Evolutionary conservation across 2,888 invertebrate species (phyloP), one percentile per base, ranked within the genome.

Genomic region (Parnassius glacialis): DNA sequence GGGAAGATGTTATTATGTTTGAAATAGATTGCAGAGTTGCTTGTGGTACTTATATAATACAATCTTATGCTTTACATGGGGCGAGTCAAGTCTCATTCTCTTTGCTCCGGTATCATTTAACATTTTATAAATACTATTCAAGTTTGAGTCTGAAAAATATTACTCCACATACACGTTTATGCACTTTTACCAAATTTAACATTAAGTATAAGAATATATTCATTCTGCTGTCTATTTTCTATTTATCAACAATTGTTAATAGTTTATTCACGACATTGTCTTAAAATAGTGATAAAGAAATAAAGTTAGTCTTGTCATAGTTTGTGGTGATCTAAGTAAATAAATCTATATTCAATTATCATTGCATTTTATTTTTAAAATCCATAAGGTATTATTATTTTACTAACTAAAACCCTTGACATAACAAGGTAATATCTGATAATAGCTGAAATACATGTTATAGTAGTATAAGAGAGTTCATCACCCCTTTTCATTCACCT

Each of bases 301-400:
- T 11, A n/a, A 54, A 11, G 34, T 59, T 2, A 11, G 0, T 53
- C 41, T 48, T 43, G n/a, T 53, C 41, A 59, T 47, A 53, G 47
- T 53, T 57, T 57, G 9, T 56, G 34, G 13, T 59, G 48, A 16
- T 59, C 13, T 59, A 42, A 44, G n/a, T 9, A 59, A 55, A 56
- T 56, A 20, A 61, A 61, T 20, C 9, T 56, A 56, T 56, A 52
- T 61, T 52, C 44, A 50, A 55, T 12, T 53, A 59, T 44, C 16
- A 52, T n/a, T 41, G n/a, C 12, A 16, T 12, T 55, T 60, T 55
- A 3, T 20, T 41, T 51, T 60, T 7, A n/a, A 57, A 43, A 53
- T 34, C 34, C 55, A 2, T 12, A 25, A 11, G 10, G 11, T 2
- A 10, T 25, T 12, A 2, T 55, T 25, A 11, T 10, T 20, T 20